Conservation (phyloP, 2,113 vertebrate genomes). For the Columba livia region DNA sequence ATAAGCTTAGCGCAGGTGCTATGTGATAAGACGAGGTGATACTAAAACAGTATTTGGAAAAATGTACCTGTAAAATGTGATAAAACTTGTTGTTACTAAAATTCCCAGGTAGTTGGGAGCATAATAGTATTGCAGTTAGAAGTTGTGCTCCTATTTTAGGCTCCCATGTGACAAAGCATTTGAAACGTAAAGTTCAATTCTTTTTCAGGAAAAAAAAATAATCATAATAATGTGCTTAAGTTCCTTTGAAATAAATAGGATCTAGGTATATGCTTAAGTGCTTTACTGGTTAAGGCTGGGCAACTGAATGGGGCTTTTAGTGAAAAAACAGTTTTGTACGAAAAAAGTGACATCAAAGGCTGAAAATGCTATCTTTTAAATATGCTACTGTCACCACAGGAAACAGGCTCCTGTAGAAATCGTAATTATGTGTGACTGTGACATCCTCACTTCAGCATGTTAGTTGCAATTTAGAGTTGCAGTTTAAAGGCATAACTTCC, state of each 20-base stretch:
- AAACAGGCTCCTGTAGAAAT: conserved; percentile 46
- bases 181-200: not conserved
- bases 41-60: conserved; percentile 25
- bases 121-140: not conserved
- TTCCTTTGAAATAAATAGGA: not conserved
- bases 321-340: conserved; percentile 17
- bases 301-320: not conserved
- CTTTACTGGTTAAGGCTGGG: not conserved
- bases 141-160: not conserved
- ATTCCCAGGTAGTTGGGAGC: not conserved
- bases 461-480: conserved; percentile 33
- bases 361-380: conserved; percentile 50
- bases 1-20: conserved; percentile 51
- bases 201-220: not conserved
- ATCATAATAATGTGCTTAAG: not conserved
- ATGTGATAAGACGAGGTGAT: conserved; percentile 40
- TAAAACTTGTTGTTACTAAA: conserved; percentile 23
- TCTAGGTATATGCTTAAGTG: not conserved
- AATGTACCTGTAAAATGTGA: conserved; percentile 7
- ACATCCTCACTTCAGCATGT: conserved; percentile 46
- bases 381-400: conserved; percentile 34
- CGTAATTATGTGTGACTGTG: conserved; percentile 50
- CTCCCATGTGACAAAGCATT: not conserved
- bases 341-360: conserved; percentile 53
- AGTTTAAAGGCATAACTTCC: conserved; percentile 43